Base-by-base conservation (phyloP, 2,113 vertebrate species). In the Circaetus cinerascens region DNA sequence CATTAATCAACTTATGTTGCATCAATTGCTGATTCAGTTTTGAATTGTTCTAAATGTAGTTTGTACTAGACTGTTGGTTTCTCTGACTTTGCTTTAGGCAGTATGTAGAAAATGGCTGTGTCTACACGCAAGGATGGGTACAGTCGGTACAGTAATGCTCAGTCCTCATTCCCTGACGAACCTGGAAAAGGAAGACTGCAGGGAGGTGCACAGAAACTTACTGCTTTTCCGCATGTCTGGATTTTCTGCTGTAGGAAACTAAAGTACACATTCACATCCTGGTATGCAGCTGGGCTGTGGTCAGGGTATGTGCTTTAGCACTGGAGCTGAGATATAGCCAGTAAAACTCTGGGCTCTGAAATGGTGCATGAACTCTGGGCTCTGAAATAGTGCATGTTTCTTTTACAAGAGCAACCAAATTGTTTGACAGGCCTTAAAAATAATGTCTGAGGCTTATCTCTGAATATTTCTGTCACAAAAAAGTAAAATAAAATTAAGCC, bases 191-290 rank as follows among this genome's bases (percentile, higher is more conserved):
- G 6, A 60, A 34, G 29, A 38, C 30, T 75, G 20, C 38, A 29
- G 30, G 7, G 18, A 55, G 29, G 6, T 50, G 41, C 36, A 60
- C 20, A 43, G 59, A 60, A 51, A 48, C n/a, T 15, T 90, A 29
- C 9, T 69, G 45, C 7, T 46, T 78, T 78, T 78, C 68, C 12
- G 14, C 4, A 7, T 12, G 23, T 25, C 59, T 85, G 41, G 12
- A 17, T 74, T 86, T 94, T 38, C 45, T 73, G 30, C 46, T 59
- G 9, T 55, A 27, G 45, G 26, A 77, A 60, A 29, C 29, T 25
- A 6, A 77, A 64, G 9, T 20, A 20, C 5, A 3, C 0, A 0
- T 45, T 77, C 5, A 8, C 22, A 8, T 36, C 23, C 51, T 86
- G 34, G 8, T 15, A 23, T 51, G 27, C 38, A 48, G 10, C 36